Percentiles rank a stretch among this genome's conserved stretches.
phyloP scores from a whole-genome alignment of 1,140 invertebrate species.

The Branchinecta lynchi region DNA sequence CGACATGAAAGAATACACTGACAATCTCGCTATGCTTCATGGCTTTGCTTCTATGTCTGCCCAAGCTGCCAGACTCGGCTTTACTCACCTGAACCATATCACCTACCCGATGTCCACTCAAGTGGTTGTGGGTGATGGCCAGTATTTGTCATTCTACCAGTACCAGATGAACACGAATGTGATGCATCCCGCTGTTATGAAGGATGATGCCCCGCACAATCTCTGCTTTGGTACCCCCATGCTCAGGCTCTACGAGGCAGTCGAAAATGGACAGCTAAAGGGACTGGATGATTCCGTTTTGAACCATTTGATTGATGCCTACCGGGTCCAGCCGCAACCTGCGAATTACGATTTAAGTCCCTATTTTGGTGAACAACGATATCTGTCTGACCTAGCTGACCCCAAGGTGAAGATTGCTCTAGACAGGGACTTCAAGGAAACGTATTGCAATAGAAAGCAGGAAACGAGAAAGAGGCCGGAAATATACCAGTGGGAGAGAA shows the following conservation, averaged over 20 bases:
- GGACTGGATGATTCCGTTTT: constrained; percentile 67
- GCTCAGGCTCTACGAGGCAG: constrained; percentile 52
- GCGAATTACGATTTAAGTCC: constrained; percentile 50
- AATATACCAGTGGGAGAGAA: constrained; percentile 54
- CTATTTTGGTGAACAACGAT: constrained; percentile 40
- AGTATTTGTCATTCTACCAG: constrained; percentile 59
- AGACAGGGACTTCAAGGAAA: constrained; percentile 46
- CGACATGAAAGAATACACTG: constrained; percentile 23
- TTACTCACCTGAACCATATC: constrained; percentile 66
- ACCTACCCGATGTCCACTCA: constrained; percentile 76
- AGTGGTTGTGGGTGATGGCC: constrained; percentile 66
- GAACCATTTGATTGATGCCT: constrained; percentile 53
- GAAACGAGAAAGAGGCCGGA: constrained; percentile 41
- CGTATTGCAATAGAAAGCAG: constrained; percentile 45
- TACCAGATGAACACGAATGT: constrained; percentile 77
- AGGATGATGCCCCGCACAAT: constrained; percentile 50
- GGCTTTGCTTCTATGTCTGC: constrained; percentile 61
- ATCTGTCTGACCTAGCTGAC: constrained; percentile 48
- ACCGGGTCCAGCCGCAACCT: constrained; percentile 43
- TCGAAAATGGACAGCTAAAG: constrained; percentile 51
- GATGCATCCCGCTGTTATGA: constrained; percentile 37
- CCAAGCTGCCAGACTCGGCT: constrained; percentile 72
- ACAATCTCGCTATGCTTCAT: constrained; percentile 45
- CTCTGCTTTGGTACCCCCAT: constrained; percentile 59
- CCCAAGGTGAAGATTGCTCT: constrained; percentile 45